A percentile compares a stretch with the other conserved stretches of the same genome.
Evolutionary conservation across 1,140 invertebrate species (phyloP).

Genomic region (Drosophila ercepeae): DNA sequence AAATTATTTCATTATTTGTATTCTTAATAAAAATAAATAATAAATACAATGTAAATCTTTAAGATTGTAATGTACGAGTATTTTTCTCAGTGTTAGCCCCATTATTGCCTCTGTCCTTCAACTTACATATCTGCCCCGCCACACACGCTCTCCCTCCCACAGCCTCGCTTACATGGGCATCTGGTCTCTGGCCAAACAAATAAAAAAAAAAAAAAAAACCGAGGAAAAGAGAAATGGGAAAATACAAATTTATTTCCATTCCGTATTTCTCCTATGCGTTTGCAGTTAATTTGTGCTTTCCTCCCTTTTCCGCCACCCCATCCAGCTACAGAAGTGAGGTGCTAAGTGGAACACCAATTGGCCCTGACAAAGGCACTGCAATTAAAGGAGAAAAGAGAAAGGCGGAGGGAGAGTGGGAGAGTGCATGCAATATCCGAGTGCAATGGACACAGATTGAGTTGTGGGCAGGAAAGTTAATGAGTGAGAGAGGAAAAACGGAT

Average conservation of each 20-base stretch:
- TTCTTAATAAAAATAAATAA: not conserved
- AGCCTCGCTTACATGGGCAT: constrained; percentile 13
- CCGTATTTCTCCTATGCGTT: constrained; percentile 39
- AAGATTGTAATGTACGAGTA: no score
- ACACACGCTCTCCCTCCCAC: constrained; percentile 1
- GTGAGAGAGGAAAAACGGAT: constrained; percentile 15
- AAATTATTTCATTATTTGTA: not conserved
- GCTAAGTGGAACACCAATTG: constrained; percentile 57
- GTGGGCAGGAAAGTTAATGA: constrained; percentile 12
- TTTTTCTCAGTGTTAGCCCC: constrained; percentile 21
- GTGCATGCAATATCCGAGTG: not conserved
- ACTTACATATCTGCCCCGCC: constrained; percentile 9
- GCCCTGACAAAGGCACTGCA: constrained; percentile 48
- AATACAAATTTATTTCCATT: constrained; percentile 64
- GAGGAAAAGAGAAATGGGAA: not conserved
- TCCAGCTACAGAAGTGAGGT: constrained; percentile 24
- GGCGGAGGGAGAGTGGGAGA: not conserved
- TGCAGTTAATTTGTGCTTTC: constrained; percentile 42
- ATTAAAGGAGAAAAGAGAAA: constrained; percentile 16
- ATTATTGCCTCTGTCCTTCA: constrained; percentile 55
- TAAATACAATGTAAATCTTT: no score
- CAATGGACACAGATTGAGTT: constrained; percentile 12
- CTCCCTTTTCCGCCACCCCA: not conserved
- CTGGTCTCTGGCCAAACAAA: constrained; percentile 15
- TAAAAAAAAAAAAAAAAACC: not conserved